Evolutionary conservation across 2,888 invertebrate species (phyloP), one percentile per base, ranked within the genome.

Genomic region (Amphipyra tragopoginis): DNA sequence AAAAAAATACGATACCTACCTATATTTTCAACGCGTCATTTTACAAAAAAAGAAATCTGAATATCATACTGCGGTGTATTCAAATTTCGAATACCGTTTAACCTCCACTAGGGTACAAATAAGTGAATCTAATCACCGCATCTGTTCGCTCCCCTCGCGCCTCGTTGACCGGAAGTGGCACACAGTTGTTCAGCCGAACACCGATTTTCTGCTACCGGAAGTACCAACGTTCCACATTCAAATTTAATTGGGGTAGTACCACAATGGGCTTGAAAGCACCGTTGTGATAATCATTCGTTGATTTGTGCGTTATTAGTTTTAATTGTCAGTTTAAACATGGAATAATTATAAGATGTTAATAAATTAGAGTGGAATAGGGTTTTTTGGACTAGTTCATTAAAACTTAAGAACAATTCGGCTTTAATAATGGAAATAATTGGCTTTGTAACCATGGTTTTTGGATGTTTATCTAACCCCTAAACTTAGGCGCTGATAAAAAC

Each of bases 181-280:
- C 90, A 92, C 93, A 93, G 93, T 94, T 94, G 94, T 93, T 92
- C 90, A 90, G 87, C 81, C 85, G 86, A 86, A 88, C 90, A 89
- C 90, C 93, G 93, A 94, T 94, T 94, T 94, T 93, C 93, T 93
- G 90, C 92, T 86, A 93, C 93, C 93, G 94, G 94, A 94, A 93
- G 92, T 90, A 86, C 88, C 86, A 91, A 91, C 91, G 93, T 92
- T 91, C 92, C 87, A 92, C 90, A 92, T 93, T 93, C 91, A 92
- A 93, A 92, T 93, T 92, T 90, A 87, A 90, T 92, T 92, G 89
- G 93, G 93, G 93, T 91, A 87, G 87, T 87, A 54, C 86, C 82
- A 90, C 89, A 90, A 90, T 86, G 82, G 84, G 77, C 86, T 34
- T 34, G 48, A 81, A 85, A 86, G 89, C 90, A 90, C 83, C 71